A percentile compares a stretch with the other conserved stretches of the same genome.
Evolutionary conservation across 2,888 invertebrate genomes (phyloP).

Genomic region (Cephus runcator): DNA sequence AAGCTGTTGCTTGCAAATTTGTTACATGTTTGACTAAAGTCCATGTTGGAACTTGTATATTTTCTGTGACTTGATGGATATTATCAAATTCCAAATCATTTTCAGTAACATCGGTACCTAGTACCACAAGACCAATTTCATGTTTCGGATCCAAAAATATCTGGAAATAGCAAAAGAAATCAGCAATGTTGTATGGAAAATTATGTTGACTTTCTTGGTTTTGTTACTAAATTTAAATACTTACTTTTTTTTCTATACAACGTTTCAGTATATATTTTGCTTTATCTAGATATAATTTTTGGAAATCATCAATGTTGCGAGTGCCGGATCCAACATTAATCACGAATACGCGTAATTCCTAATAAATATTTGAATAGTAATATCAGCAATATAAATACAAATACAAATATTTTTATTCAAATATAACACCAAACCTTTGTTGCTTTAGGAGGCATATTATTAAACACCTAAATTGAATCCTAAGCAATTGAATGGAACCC

Average conservation of each 20-base stretch:
- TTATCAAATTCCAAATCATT: conserved; percentile 30
- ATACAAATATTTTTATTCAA: not conserved
- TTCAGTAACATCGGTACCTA: conserved; percentile 35
- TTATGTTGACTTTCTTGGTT: conserved; percentile 3
- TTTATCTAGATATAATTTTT: conserved; percentile 35
- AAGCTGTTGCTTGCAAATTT: not conserved
- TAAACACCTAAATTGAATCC: not conserved
- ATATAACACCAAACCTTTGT: not conserved
- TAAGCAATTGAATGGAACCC: not conserved
- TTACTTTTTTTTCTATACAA: conserved; percentile 40
- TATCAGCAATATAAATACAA: not conserved
- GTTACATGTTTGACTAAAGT: not conserved
- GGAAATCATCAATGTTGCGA: conserved; percentile 10
- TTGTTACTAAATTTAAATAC: conserved; percentile 7
- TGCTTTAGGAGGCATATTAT: not conserved
- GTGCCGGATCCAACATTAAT: conserved; percentile 35
- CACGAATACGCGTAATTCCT: conserved; percentile 38
- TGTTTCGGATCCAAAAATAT: conserved; percentile 45
- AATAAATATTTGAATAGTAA: conserved; percentile 1
- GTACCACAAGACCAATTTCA: conserved; percentile 39
- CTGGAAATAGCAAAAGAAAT: conserved; percentile 23
- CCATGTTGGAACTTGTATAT: conserved; percentile 36
- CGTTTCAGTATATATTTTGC: conserved; percentile 31
- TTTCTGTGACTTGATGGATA: conserved; percentile 29
- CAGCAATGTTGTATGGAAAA: not conserved